Conservation (phyloP, 2,797 vertebrate genomes). For the Atherinosoma microstoma region DNA sequence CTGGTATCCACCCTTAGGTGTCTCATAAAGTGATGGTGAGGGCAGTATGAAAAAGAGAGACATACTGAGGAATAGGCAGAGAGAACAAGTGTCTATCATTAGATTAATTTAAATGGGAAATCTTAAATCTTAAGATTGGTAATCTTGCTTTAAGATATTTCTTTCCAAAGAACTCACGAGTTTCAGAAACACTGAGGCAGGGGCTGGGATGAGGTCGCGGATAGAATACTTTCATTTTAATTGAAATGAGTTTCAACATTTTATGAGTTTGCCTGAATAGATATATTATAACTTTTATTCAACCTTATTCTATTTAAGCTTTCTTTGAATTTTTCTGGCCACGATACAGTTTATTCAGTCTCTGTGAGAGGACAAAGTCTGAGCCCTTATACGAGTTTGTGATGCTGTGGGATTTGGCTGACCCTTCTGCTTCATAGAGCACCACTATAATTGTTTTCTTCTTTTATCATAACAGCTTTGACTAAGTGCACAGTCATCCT, state of each 20-base stretch:
- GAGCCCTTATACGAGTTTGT: constrained; percentile 19
- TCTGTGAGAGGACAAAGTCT: constrained; percentile 34
- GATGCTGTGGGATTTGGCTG: constrained; percentile 21
- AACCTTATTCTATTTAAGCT: constrained; percentile 19
- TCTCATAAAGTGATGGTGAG: constrained; percentile 49
- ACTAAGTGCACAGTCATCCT: constrained; percentile 58
- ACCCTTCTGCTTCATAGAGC: constrained; percentile 21
- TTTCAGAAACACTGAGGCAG: constrained; percentile 39
- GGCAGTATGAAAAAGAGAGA: constrained; percentile 32
- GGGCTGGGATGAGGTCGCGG: constrained; percentile 31
- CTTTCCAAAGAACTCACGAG: constrained; percentile 36
- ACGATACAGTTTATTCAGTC: constrained; percentile 38
- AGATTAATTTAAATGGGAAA: constrained; percentile 40
- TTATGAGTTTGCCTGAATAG: constrained; percentile 37
- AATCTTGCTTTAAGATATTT: constrained; percentile 32
- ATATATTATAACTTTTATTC: constrained; percentile 35
- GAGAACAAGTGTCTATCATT: constrained; percentile 31
- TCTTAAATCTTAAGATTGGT: constrained; percentile 38
- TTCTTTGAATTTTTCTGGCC: constrained; percentile 24
- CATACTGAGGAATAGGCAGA: constrained; percentile 15
- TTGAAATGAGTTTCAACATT: constrained; percentile 46
- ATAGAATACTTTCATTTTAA: constrained; percentile 56
- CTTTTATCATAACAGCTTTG: constrained; percentile 40
- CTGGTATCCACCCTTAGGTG: constrained; percentile 48
- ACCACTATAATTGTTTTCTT: constrained; percentile 37